phyloP scores from a whole-genome alignment of 2,797 vertebrate genomes.

The Lacerta bilineata region DNA sequence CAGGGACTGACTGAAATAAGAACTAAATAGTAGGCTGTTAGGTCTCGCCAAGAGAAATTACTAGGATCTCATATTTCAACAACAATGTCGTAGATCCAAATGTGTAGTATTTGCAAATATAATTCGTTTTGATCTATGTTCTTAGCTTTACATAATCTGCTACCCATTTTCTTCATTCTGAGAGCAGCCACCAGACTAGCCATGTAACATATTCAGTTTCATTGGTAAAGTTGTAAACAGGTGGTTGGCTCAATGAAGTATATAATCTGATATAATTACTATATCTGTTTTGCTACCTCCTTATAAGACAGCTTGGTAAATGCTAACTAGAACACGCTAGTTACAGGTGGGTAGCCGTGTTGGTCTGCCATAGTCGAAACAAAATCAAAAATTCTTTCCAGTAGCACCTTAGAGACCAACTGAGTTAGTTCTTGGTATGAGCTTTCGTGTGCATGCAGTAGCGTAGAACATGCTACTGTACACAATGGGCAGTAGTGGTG shows the following conservation, averaged over 20 bases:
- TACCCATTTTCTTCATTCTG: neutral
- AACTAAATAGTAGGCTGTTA: conserved; percentile 18
- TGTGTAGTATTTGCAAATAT: neutral
- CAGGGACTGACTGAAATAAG: neutral
- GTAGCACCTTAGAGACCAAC: no score
- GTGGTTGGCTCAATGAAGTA: neutral
- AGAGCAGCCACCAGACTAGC: neutral
- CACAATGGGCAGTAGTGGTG: no score
- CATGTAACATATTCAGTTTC: neutral
- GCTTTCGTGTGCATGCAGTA: no score
- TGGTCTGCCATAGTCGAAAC: no score
- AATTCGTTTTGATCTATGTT: neutral
- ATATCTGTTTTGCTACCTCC: neutral
- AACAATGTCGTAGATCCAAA: conserved; percentile 20
- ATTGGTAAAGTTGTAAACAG: neutral
- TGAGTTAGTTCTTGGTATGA: no score
- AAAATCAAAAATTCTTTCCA: no score
- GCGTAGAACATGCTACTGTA: neutral
- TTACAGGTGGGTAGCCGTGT: no score
- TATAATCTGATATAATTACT: neutral
- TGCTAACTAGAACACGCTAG: neutral
- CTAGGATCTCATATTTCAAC: conserved; percentile 20
- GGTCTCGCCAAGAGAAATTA: conserved; percentile 16
- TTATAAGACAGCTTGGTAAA: neutral
- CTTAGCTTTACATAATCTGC: neutral